Evolutionary conservation across 2,797 vertebrate species (phyloP).

Genomic region (Bradypus variegatus): DNA sequence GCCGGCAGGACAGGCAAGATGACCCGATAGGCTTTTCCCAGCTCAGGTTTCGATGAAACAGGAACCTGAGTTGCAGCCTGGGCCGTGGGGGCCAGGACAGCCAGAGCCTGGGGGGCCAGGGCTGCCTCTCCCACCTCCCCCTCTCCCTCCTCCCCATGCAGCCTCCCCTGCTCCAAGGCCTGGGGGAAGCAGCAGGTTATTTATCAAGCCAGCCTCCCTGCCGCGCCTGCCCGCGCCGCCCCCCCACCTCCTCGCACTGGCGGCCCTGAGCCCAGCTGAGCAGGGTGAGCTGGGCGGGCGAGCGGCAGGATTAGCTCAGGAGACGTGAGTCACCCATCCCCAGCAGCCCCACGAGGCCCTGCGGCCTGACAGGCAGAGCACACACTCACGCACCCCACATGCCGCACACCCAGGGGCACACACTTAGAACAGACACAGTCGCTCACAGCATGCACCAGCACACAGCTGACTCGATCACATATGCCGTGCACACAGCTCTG

Average conservation of each 20-base stretch:
- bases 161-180: conserved; percentile 49
- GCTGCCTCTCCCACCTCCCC: background rate
- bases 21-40: conserved; percentile 69
- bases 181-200: conserved; percentile 67
- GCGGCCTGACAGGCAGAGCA: conserved; percentile 42
- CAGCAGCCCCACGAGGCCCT: conserved; percentile 49
- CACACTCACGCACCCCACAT: conserved; percentile 35
- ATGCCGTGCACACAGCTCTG: background rate
- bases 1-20: conserved; percentile 64
- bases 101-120: conserved; percentile 43
- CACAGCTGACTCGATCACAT: background rate
- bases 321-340: conserved; percentile 67
- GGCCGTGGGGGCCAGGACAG: conserved; percentile 55
- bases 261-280: conserved; percentile 62
- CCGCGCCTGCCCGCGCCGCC: conserved; percentile 36
- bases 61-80: conserved; percentile 61
- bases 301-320: conserved; percentile 64
- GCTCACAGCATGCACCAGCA: background rate
- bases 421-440: background rate
- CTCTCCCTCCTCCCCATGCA: background rate
- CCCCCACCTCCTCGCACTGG: conserved; percentile 36
- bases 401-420: conserved; percentile 27
- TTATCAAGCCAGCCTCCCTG: conserved; percentile 64
- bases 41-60: conserved; percentile 70
- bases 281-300: conserved; percentile 64